Base-by-base conservation (phyloP, 2,113 vertebrate species). In the Pampusana beccarii region DNA sequence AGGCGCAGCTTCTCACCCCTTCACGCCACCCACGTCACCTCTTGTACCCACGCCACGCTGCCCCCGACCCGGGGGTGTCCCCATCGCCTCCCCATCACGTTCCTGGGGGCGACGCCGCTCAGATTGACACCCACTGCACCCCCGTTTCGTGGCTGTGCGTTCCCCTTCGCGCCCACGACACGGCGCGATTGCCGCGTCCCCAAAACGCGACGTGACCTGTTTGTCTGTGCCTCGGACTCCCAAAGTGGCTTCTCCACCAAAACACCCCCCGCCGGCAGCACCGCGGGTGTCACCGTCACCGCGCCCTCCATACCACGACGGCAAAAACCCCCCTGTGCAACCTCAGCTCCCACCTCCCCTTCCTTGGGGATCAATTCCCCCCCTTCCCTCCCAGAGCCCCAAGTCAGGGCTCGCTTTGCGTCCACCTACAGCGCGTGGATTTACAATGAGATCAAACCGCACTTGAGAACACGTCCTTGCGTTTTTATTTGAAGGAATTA, bases 21-120 rank as follows among this genome's bases (percentile, higher is more conserved):
- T 29, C 44, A 3, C 16, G 3, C 1, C 1, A 9, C 31, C 58
- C 44, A 3, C 13, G 3, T 0, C 1, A 9, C 31, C 58, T n/a
- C 64, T 13, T 16, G 44, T 12, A 6, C 24, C 14, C 5, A 10
- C 0, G 24, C 28, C 38, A 8, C 2, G 16, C 18, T 7, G 50
- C 3, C 15, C 36, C 70, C 26, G 14, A 5, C 44, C 25, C n/a
- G n/a, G 16, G 16, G 31, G 57, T 2, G 1, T 8, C 24, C 28
- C 48, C 53, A 24, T 3, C 57, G 17, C 33, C 34, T 16, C 23
- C 3, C 4, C 16, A 11, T 23, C 18, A 8, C 48, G 21, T 20
- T 23, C 31, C 3, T 0, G 11, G 36, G 36, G 2, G 53, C 3
- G 31, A 33, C 3, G 26, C 54, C 13, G 70, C 46, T 38, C 60